phyloP scores from a whole-genome alignment of 2,888 invertebrate species.

The Protonemura montana region DNA sequence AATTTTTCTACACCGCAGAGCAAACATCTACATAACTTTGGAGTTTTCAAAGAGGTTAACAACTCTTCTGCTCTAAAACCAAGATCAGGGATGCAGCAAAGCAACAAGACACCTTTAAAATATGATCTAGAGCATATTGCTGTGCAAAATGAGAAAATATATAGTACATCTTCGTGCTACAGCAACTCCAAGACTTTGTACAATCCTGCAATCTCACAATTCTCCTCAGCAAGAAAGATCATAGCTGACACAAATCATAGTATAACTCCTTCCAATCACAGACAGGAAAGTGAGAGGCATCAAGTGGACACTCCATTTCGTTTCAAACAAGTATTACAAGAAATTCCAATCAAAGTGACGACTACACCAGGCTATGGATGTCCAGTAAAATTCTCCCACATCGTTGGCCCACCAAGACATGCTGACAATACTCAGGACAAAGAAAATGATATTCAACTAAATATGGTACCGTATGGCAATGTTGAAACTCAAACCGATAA shows the following conservation, averaged over 20 bases:
- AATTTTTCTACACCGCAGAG: background rate
- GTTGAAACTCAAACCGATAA: background rate
- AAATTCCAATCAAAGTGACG: background rate
- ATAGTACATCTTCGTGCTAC: background rate
- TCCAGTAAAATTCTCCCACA: background rate
- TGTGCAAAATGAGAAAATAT: background rate
- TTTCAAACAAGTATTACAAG: background rate
- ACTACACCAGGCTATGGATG: background rate
- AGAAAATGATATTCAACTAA: background rate
- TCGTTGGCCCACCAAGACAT: too few relatives aligned
- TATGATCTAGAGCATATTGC: background rate
- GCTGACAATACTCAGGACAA: background rate
- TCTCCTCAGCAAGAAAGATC: background rate
- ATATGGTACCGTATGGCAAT: background rate
- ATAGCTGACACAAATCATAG: background rate
- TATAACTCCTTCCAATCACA: background rate
- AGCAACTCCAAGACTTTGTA: background rate
- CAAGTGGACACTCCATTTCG: background rate
- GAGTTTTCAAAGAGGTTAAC: background rate
- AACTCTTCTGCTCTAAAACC: background rate
- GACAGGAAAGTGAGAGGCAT: background rate
- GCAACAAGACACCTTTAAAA: background rate
- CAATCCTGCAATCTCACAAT: background rate
- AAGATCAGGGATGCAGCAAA: background rate
- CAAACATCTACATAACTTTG: background rate